A percentile compares a stretch with the other conserved stretches of the same genome.
phyloP scores from a whole-genome alignment of 2,797 vertebrate species.

The Danio choprae region DNA sequence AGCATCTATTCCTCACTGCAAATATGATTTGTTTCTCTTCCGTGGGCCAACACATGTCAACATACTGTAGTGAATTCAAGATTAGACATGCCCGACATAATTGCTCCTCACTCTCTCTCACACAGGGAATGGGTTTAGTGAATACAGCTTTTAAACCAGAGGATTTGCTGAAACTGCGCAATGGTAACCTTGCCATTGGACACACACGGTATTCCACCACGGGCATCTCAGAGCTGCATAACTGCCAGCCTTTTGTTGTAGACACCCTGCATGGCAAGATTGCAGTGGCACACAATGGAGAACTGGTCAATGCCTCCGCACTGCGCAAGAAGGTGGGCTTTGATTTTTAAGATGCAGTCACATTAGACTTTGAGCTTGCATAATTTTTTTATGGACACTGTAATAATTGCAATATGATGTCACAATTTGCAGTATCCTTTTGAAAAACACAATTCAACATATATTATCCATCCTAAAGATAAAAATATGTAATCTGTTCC shows the following conservation, averaged over 20 bases:
- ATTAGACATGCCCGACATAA: slow-evolving; percentile 19
- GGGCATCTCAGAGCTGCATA: slow-evolving; percentile 93
- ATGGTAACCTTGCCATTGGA: slow-evolving; percentile 94
- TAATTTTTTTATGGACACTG: background rate
- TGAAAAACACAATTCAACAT: background rate
- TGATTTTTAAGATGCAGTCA: background rate
- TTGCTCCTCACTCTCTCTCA: slow-evolving; percentile 4
- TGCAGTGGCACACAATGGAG: slow-evolving; percentile 96
- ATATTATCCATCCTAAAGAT: background rate
- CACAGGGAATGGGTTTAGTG: slow-evolving; percentile 96
- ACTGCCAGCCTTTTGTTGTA: slow-evolving; percentile 98
- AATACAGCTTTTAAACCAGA: slow-evolving; percentile 90
- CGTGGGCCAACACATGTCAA: background rate
- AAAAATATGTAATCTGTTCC: background rate
- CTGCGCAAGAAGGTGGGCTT: slow-evolving; percentile 87
- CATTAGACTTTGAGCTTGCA: background rate
- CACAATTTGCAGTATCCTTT: background rate
- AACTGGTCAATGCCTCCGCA: slow-evolving; percentile 88
- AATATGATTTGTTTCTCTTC: slow-evolving; percentile 7
- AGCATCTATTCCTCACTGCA: background rate
- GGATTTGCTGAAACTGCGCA: slow-evolving; percentile 89
- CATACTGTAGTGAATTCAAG: background rate
- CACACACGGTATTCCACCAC: slow-evolving; percentile 97
- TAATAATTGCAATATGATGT: background rate
- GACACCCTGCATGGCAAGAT: slow-evolving; percentile 97